Evolutionary conservation across 1,140 invertebrate species (phyloP), one percentile per base, ranked within the genome.

Genomic region (Pseudomyrmex dendroicus): DNA sequence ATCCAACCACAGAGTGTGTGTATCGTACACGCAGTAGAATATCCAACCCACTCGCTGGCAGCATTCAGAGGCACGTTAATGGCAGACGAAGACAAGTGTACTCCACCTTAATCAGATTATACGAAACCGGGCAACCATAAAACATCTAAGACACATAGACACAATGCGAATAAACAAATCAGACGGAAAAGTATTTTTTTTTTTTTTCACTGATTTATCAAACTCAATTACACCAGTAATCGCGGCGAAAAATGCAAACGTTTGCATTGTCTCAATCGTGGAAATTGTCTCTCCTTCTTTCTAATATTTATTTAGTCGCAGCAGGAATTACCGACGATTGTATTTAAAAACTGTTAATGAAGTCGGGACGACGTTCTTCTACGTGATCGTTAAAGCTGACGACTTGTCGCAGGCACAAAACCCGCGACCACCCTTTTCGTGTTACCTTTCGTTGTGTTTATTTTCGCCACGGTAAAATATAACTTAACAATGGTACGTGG

Each of bases 341-440:
- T 80, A 67, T 67, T 85, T 62, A 56, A 74, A 35, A 68, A 67
- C 80, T 77, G 80, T 86, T 85, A 85, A 86, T 85, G 84, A 86
- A 86, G 85, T 85, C 57, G 56, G 74, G 66, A 20, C 57, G 67
- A 17, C 44, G 10, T 10, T 62, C 64, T 73, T 72, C 52, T 85
- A 7, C 35, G 52, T 52, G 72, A 76, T 80, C 84, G 82, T 84
- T 82, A 83, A 86, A 63, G 84, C 68, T 82, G 78, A 76, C 70
- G 84, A 64, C 68, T 72, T 25, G 84, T 77, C 46, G 85, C 64
- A 52, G 46, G 48, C 67, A 35, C 35, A 70, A 86, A 85, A 85
- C 35, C 76, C 48, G 57, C 56, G 52, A 85, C 78, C 68, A 64
- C 62, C 66, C 70, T 54, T 59, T 57, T 8, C 54, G 83, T 85